Conservation (phyloP, 2,888 invertebrate genomes). For the Drosophila formosana region DNA sequence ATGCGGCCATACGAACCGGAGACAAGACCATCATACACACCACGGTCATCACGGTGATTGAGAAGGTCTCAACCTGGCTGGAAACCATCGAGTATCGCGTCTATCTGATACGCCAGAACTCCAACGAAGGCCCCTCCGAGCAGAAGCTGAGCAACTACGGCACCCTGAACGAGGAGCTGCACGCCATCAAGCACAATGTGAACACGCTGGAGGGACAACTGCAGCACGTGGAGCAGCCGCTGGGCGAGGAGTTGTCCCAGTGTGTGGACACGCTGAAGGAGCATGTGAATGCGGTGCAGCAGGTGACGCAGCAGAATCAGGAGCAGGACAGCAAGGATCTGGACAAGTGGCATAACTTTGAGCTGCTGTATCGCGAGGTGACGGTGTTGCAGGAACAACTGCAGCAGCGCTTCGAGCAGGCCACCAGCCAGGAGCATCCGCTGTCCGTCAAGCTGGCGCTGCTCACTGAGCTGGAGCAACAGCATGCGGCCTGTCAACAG, state of each 20-base stretch:
- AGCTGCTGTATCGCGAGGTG: slow-evolving; percentile 87
- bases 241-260: slow-evolving; percentile 86
- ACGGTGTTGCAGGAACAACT: slow-evolving; percentile 71
- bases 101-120: slow-evolving; percentile 87
- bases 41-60: slow-evolving; percentile 90
- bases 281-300: slow-evolving; percentile 90
- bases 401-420: slow-evolving; percentile 79
- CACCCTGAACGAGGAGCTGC: slow-evolving; percentile 88
- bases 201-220: slow-evolving; percentile 88
- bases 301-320: slow-evolving; percentile 88
- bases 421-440: slow-evolving; percentile 87
- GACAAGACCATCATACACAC: slow-evolving; percentile 88
- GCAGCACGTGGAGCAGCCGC: slow-evolving; percentile 80
- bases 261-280: slow-evolving; percentile 88
- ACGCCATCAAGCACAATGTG: slow-evolving; percentile 89
- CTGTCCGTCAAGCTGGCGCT: slow-evolving; percentile 89
- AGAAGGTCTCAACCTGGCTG: slow-evolving; percentile 93
- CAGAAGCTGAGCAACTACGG: slow-evolving; percentile 87
- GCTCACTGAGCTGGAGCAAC: slow-evolving; percentile 89
- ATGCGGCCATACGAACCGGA: slow-evolving; percentile 87
- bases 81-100: slow-evolving; percentile 94
- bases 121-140: slow-evolving; percentile 87
- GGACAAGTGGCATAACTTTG: slow-evolving; percentile 90
- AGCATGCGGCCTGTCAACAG: slow-evolving; percentile 88
- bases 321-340: slow-evolving; percentile 87